phyloP scores from a whole-genome alignment of 2,888 invertebrate genomes.

The Tenthredo scrophulariae region DNA sequence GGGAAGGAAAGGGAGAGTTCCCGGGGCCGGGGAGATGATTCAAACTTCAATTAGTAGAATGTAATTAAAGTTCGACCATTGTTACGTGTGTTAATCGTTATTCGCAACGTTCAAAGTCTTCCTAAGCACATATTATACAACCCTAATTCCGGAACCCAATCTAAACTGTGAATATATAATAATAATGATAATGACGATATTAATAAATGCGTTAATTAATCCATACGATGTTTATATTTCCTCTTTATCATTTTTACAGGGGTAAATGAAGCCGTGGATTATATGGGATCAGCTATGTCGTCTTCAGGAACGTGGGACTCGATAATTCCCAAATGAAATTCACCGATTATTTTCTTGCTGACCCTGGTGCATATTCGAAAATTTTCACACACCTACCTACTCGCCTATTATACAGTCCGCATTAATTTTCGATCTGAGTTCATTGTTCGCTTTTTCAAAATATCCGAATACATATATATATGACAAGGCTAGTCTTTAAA shows the following conservation, averaged over 20 bases:
- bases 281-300: background rate
- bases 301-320: background rate
- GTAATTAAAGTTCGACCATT: conserved; percentile 47
- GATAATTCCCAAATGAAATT: background rate
- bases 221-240: background rate
- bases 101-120: background rate
- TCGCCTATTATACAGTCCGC: background rate
- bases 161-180: background rate
- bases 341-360: background rate
- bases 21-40: conserved; percentile 22
- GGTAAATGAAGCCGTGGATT: conserved; percentile 10
- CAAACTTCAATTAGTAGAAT: conserved; percentile 51
- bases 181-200: background rate
- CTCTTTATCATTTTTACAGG: background rate
- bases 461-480: background rate
- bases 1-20: background rate
- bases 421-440: background rate
- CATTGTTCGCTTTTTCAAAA: background rate
- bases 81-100: conserved; percentile 39
- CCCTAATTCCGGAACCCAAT: background rate
- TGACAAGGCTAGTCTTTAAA: background rate
- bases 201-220: background rate
- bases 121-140: background rate
- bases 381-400: background rate
- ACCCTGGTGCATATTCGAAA: background rate